Conservation (phyloP, 92 coral and sea anemone genomes). For the Pocillopora grandis region DNA sequence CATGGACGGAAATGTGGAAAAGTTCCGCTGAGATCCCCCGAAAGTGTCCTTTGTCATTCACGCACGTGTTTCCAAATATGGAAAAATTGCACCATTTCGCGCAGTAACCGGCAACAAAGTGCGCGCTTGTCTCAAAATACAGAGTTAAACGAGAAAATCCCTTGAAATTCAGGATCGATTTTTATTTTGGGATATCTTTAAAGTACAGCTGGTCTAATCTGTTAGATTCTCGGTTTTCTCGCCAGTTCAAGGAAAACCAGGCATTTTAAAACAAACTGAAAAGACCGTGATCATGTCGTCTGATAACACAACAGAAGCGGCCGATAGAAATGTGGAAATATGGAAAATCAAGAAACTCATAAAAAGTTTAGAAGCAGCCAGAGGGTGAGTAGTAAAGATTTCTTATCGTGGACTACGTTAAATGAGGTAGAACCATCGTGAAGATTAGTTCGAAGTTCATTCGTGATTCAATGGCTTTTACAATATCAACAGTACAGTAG, state of each 20-base stretch:
- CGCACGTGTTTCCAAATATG: slow-evolving; percentile 96
- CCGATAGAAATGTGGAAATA: slow-evolving; percentile 98
- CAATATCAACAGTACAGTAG: too few relatives aligned
- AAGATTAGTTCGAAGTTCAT: background rate
- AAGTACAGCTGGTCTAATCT: background rate
- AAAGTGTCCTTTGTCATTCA: background rate
- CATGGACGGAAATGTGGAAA: background rate
- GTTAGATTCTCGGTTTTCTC: background rate
- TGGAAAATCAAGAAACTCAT: slow-evolving; percentile 98
- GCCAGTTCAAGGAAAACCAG: background rate
- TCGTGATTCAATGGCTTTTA: too few relatives aligned
- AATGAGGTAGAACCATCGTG: background rate
- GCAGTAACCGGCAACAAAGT: slow-evolving; percentile 8
- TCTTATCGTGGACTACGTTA: background rate
- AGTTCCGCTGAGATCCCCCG: slow-evolving; percentile 41
- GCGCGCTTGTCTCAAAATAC: background rate
- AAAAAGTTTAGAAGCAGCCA: slow-evolving; percentile 97
- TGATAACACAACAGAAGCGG: slow-evolving; percentile 83
- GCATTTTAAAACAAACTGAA: background rate
- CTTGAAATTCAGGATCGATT: background rate
- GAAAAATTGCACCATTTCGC: slow-evolving; percentile 95
- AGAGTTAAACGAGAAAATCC: background rate
- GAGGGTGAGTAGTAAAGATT: slow-evolving; percentile 75
- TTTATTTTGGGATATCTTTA: background rate
- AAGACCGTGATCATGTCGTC: slow-evolving; percentile 20